Evolutionary conservation across 2,113 vertebrate species (phyloP).

Genomic region (Conger conger): DNA sequence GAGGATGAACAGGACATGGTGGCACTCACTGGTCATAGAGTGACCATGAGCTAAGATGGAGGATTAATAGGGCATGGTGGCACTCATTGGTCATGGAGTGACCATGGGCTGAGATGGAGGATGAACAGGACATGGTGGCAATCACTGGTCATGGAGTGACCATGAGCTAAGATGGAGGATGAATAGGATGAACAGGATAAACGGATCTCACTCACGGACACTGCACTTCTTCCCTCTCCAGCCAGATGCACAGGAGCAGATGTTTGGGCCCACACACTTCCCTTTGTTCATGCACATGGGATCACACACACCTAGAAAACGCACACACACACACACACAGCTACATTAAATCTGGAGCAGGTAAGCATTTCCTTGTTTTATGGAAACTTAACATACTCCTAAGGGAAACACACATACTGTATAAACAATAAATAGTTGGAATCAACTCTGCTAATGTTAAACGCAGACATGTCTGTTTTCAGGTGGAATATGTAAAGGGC

Average conservation of each 20-base stretch:
- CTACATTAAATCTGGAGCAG: neutral
- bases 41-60: neutral
- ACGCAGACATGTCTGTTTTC: neutral
- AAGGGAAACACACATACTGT: neutral
- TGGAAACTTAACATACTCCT: neutral
- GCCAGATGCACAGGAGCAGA: constrained; percentile 87
- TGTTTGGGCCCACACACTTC: constrained; percentile 80
- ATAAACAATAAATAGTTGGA: neutral
- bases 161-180: neutral
- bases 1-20: too few species aligned
- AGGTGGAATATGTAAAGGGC: neutral
- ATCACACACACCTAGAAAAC: constrained; percentile 82
- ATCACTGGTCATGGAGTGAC: too few species aligned
- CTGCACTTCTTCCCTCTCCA: constrained; percentile 82
- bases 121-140: too few species aligned
- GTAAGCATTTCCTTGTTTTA: neutral
- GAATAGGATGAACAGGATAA: neutral
- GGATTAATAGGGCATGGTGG: neutral
- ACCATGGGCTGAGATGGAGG: too few species aligned
- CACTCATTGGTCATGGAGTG: too few species aligned
- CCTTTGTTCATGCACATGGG: constrained; percentile 86
- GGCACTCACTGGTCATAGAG: too few species aligned
- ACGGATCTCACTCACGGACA: constrained; percentile 70
- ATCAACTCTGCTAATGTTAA: neutral
- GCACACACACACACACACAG: neutral